These are phyloP conservation scores for Saimiri boliviensis DNA, from an alignment of 2,113 vertebrate species.

Conservation along the genomic window DNA sequence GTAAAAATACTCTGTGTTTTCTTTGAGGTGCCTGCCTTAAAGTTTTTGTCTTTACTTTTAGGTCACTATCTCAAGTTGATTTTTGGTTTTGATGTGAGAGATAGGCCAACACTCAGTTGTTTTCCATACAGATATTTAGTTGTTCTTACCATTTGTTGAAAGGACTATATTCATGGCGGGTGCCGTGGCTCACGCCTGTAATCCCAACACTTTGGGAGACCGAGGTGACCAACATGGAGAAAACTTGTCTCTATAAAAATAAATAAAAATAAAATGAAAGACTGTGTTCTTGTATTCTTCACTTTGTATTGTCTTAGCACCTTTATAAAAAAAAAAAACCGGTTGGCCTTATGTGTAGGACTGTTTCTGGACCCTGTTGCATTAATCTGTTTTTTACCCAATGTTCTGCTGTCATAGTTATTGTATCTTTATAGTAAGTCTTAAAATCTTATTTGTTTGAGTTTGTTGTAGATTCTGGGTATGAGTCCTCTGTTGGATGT, in stretches of 20 bases:
- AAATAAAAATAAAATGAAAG: too few relatives aligned
- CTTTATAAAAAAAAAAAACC: not conserved
- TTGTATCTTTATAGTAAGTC: not conserved
- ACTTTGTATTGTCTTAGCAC: not conserved
- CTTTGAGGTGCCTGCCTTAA: not conserved
- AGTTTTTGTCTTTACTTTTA: not conserved
- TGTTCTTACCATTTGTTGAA: not conserved
- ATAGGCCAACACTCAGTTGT: not conserved
- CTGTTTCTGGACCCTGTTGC: not conserved
- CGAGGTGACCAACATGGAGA: too few relatives aligned
- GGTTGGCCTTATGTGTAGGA: not conserved
- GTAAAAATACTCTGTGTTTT: not conserved
- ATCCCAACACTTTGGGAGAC: too few relatives aligned
- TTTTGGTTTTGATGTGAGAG: not conserved
- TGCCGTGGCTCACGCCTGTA: too few relatives aligned
- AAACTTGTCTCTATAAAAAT: too few relatives aligned
- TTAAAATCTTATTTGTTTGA: not conserved
- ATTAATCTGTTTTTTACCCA: not conserved
- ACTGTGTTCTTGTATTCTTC: not conserved
- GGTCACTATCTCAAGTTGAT: not conserved
- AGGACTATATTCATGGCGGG: not conserved
- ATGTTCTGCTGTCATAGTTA: not conserved
- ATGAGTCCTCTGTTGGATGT: too few relatives aligned
- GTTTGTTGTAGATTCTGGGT: too few relatives aligned
- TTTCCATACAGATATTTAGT: not conserved